phyloP scores from a whole-genome alignment of 2,888 invertebrate species.

The Harpalus rufipes region DNA sequence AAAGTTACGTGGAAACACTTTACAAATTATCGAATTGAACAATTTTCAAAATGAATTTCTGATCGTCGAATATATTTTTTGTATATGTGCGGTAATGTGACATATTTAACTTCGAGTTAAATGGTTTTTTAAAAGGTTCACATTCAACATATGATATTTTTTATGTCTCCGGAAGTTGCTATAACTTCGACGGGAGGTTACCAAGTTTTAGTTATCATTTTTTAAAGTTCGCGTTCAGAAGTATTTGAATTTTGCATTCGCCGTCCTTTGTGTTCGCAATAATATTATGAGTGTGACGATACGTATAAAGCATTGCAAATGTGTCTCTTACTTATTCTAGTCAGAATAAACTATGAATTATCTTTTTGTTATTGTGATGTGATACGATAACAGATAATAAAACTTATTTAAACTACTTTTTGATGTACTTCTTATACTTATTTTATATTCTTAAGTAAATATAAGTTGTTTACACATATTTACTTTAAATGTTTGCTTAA shows the following conservation, averaged over 20 bases:
- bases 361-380: conserved; percentile 41
- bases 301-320: conserved; percentile 33
- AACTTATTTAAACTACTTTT: conserved; percentile 42
- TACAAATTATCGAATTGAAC: conserved; percentile 13
- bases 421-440: neutral
- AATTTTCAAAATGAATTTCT: neutral
- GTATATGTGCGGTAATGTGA: conserved; percentile 11
- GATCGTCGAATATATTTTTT: conserved; percentile 23
- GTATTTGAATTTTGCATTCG: conserved; percentile 11
- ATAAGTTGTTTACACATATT: neutral
- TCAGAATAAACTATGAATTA: conserved; percentile 35
- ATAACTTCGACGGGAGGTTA: conserved; percentile 11
- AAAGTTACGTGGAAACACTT: conserved; percentile 30
- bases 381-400: conserved; percentile 39
- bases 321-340: conserved; percentile 49
- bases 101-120: conserved; percentile 53
- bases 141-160: conserved; percentile 24
- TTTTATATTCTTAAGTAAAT: neutral
- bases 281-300: conserved; percentile 18
- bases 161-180: conserved; percentile 11
- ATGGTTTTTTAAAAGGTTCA: conserved; percentile 27
- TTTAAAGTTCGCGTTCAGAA: conserved; percentile 37
- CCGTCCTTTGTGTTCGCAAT: conserved; percentile 10
- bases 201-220: conserved; percentile 3
- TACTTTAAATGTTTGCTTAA: conserved; percentile 16